phyloP scores from a whole-genome alignment of 2,888 invertebrate species.

The Smittia aterrima region DNA sequence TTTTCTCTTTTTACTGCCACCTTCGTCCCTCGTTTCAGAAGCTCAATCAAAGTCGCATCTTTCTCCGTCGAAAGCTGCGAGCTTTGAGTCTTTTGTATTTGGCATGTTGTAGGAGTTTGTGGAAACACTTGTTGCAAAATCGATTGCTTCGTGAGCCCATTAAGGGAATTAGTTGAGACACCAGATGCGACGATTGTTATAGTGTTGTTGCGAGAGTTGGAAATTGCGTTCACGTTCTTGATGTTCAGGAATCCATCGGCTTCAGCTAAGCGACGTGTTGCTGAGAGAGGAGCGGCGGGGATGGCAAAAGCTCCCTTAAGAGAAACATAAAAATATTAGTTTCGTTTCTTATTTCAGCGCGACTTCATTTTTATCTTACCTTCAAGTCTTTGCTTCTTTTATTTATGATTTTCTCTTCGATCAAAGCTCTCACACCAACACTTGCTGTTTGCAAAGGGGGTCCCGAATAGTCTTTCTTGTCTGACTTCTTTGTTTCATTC shows the following conservation, averaged over 20 bases:
- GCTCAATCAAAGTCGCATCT: constrained; percentile 75
- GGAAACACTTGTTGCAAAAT: constrained; percentile 46
- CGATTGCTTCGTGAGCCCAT: constrained; percentile 45
- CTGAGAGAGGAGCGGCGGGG: constrained; percentile 52
- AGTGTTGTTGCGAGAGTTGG: constrained; percentile 48
- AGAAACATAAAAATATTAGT: constrained; percentile 14
- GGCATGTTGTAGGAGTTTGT: constrained; percentile 44
- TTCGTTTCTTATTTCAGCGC: background rate
- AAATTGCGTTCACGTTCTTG: constrained; percentile 42
- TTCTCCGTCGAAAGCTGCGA: constrained; percentile 52
- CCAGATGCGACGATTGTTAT: constrained; percentile 61
- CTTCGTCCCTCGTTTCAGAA: constrained; percentile 69
- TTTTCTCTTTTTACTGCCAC: constrained; percentile 71
- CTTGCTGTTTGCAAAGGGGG: constrained; percentile 91
- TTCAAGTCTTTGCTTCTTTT: constrained; percentile 62
- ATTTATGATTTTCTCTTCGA: constrained; percentile 91
- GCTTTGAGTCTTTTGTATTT: constrained; percentile 19
- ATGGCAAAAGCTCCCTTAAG: constrained; percentile 53
- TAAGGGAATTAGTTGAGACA: constrained; percentile 56
- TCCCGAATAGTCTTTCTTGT: constrained; percentile 78
- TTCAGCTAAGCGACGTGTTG: constrained; percentile 51
- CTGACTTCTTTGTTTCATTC: constrained; percentile 79
- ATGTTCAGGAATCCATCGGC: constrained; percentile 51
- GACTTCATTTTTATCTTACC: constrained; percentile 45
- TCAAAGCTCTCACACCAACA: constrained; percentile 83